Base-by-base conservation (phyloP, 2,113 vertebrate genomes). In the Saimiri boliviensis region DNA sequence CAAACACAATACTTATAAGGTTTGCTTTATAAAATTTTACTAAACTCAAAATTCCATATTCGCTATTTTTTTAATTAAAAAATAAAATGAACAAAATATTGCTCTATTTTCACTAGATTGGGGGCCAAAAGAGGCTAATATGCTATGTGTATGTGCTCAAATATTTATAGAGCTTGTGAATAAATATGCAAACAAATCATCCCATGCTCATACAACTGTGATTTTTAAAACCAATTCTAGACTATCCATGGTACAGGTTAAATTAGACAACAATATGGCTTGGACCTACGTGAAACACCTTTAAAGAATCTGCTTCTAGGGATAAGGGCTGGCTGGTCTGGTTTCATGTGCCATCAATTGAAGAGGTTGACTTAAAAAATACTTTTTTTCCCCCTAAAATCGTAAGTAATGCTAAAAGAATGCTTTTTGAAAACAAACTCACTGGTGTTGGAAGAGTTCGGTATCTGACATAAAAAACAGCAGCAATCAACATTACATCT, bases 361-460 rank as follows among this genome's bases (percentile, higher is more conserved):
- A 94, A 45, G 45, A 93, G 35, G 21, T 27, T 47, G 8, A 89
- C n/a, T 86, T 86, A 80, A 86, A 84, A 85, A 80, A 13, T 77
- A 95, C n/a, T 77, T 68, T n/a, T 47, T 60, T 87, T 82, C 88
- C 42, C 8, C 47, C 17, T 42, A 77, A 79, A 89, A 58, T 63
- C 45, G 6, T 73, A 89, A 27, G 6, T 23, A 95, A 74, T 81
- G 47, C 32, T n/a, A 83, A 89, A 79, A 92, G 54, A 0, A 19
- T 60, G 42, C 0, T 77, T 92, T 92, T 86, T 88, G 30, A 86
- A 95, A 96, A 96, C 23, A 94, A 95, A 99, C 99, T 99, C 98
- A 99, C 99, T 98, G 99, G 99, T 90, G 99, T 99, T 97, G 99
- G 99, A 23, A 99, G 99, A 12, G 99, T 99, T 99, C 99, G 99